Evolutionary conservation across 2,888 invertebrate genomes (phyloP).

Genomic region (Pyrrhia umbra): DNA sequence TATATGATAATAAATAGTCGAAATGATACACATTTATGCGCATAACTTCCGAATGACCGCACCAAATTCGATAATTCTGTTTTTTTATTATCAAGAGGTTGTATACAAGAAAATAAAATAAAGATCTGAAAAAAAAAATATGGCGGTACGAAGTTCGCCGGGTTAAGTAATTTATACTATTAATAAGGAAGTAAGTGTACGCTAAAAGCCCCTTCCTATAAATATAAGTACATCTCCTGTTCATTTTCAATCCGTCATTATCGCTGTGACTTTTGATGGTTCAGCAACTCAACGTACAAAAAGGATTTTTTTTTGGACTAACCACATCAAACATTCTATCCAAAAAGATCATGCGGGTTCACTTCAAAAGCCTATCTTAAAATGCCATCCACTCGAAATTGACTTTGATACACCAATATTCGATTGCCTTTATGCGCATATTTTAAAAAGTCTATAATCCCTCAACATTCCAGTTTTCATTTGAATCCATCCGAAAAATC

Average conservation of each 20-base stretch:
- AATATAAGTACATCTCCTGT: not conserved
- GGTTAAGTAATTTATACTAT: too few relatives aligned
- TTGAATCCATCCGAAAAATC: constrained; percentile 64
- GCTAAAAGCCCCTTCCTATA: too few relatives aligned
- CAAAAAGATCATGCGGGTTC: constrained; percentile 53
- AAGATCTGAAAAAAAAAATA: too few relatives aligned
- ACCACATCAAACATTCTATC: constrained; percentile 55
- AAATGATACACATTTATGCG: too few relatives aligned
- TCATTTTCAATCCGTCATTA: constrained; percentile 8
- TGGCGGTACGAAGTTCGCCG: too few relatives aligned
- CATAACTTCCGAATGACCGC: too few relatives aligned
- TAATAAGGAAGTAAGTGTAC: too few relatives aligned
- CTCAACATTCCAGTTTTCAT: constrained; percentile 39
- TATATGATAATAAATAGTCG: too few relatives aligned
- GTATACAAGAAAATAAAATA: too few relatives aligned
- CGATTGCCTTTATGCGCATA: constrained; percentile 36
- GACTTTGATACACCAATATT: constrained; percentile 51
- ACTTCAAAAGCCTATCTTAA: constrained; percentile 57
- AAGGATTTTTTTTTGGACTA: not conserved
- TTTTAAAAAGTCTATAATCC: constrained; percentile 50
- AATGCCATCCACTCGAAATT: constrained; percentile 56
- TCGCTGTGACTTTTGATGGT: not conserved
- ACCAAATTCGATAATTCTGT: too few relatives aligned
- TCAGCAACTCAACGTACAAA: not conserved
- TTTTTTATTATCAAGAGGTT: too few relatives aligned